Evolutionary conservation across 2,888 invertebrate genomes (phyloP).

Genomic region (Lepeophtheirus nordmannii): DNA sequence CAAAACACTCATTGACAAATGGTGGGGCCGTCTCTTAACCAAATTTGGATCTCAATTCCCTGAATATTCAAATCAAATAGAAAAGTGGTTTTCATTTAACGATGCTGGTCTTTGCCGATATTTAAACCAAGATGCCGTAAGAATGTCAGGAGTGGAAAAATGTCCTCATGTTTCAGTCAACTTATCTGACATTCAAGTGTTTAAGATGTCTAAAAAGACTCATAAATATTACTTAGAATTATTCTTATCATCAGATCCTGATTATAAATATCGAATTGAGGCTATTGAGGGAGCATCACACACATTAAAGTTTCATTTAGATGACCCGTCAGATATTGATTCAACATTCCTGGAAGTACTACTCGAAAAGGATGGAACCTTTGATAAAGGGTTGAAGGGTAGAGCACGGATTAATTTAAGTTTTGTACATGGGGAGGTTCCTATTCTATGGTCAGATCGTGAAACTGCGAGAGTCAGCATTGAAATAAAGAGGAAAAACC

Average conservation of each 20-base stretch:
- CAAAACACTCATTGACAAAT: not conserved
- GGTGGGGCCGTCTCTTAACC: constrained; percentile 1
- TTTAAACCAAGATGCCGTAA: not conserved
- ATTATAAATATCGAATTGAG: not conserved
- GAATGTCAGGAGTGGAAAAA: not conserved
- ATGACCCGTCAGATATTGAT: not conserved
- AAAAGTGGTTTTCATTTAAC: not conserved
- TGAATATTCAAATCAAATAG: not conserved
- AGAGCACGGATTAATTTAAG: not conserved
- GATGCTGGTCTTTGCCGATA: not conserved
- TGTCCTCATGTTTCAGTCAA: not conserved
- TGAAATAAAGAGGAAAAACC: not conserved
- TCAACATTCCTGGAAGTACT: constrained; percentile 5
- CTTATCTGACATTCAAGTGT: not conserved
- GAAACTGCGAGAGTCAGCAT: not conserved
- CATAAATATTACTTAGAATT: not conserved
- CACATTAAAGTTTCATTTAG: not conserved
- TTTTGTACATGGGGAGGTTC: not conserved
- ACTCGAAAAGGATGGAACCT: not conserved
- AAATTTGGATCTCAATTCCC: constrained; percentile 3
- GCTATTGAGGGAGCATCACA: not conserved
- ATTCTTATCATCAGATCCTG: not conserved
- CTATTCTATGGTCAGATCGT: not conserved
- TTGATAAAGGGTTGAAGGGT: not conserved
- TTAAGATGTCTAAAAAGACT: not conserved